Evolutionary conservation across 2,888 invertebrate genomes (phyloP).

Genomic region (Chelonus formosanus): DNA sequence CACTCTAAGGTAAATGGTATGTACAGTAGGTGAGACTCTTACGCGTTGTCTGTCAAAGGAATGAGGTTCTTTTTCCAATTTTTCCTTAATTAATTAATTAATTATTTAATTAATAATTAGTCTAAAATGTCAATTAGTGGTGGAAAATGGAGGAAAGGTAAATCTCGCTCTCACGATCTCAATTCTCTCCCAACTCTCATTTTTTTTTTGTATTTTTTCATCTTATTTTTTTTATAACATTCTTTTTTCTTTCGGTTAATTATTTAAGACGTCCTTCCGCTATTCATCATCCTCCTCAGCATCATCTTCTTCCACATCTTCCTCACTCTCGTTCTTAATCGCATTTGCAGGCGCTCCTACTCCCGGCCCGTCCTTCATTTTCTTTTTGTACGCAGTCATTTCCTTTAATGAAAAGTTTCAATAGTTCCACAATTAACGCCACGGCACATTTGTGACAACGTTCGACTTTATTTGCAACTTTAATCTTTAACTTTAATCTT

Average conservation of each 20-base stretch:
- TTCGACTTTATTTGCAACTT: constrained; percentile 12
- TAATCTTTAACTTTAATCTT: too few relatives aligned
- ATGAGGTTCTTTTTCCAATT: constrained; percentile 1
- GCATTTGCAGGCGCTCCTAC: constrained; percentile 67
- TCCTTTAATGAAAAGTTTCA: constrained; percentile 68
- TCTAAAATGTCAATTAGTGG: too few relatives aligned
- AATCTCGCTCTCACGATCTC: too few relatives aligned
- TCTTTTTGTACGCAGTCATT: constrained; percentile 87
- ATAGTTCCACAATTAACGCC: constrained; percentile 61
- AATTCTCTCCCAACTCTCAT: too few relatives aligned
- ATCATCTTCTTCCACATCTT: constrained; percentile 74
- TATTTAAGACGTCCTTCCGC: constrained; percentile 5
- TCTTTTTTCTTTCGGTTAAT: too few relatives aligned
- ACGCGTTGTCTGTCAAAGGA: constrained; percentile 6
- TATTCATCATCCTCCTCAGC: constrained; percentile 71
- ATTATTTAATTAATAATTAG: too few relatives aligned
- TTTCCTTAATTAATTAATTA: constrained; percentile 2
- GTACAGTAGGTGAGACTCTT: constrained; percentile 65
- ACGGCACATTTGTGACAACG: constrained; percentile 38
- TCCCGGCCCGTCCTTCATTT: constrained; percentile 66
- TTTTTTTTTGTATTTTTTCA: too few relatives aligned
- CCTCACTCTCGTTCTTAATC: constrained; percentile 71
- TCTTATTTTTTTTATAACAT: too few relatives aligned
- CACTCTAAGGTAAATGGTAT: constrained; percentile 66
- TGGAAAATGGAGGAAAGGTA: too few relatives aligned